Base-by-base conservation (phyloP, 2,888 invertebrate genomes). In the Tipula vernalis region DNA sequence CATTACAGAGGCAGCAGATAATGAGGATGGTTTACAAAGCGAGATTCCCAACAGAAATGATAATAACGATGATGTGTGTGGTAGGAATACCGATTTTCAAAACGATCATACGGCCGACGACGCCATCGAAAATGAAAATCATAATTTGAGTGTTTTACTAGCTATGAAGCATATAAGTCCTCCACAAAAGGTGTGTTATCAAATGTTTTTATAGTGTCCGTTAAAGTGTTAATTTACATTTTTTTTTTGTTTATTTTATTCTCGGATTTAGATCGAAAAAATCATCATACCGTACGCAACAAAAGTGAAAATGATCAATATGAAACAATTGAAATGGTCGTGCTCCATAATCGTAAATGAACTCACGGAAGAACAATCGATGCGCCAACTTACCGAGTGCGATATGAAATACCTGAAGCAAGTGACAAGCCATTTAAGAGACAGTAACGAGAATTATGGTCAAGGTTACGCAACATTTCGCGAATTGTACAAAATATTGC, bases 221-320 rank as follows among this genome's bases (percentile, higher is more conserved):
- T 28, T 28, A 28, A 28, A 2, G 28, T 28, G 28, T 28, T 28
- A 1, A 28, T 28, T 28, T 28, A 28, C n/a, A n/a, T 85, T 6
- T 36, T 57, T 41, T 36, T 85, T 86, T 86, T 5, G 41, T 39
- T 88, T 47, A 83, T 88, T 84, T 87, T 90, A 89, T 86, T 90
- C 51, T 51, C n/a, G 0, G 3, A 5, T 57, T 57, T 18, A 86
- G 71, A 94, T 95, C 5, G 93, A 94, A 3, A 95, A 95, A 91
- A 94, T 95, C 85, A 94, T 95, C 89, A 95, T 98, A 87, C 94
- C 95, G 0, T 97, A 96, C 90, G 96, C 97, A 5, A 94, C 95
- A 91, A 93, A 95, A 87, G 96, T 98, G 5, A 98, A 98, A 90
- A 96, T 95, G 87, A 94, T 98, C 83, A 96, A 98, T 89, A 97